Percentiles rank a stretch among this genome's conserved stretches.
phyloP scores from a whole-genome alignment of 1,140 invertebrate genomes.

The Coenobita brevimanus region DNA sequence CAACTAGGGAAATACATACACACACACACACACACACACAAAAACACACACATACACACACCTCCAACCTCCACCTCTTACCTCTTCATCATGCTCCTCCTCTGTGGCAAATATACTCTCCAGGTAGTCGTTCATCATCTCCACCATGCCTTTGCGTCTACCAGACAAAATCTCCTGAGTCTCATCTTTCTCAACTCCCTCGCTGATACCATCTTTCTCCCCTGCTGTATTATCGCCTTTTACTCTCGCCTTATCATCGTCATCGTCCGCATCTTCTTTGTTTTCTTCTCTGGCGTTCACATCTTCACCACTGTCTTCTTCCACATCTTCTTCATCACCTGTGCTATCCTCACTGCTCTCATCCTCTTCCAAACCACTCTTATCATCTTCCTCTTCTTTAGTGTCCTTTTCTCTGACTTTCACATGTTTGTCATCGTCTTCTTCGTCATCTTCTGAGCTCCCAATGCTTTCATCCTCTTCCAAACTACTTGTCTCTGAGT shows the following conservation, averaged over 20 bases:
- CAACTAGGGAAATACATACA: too few species aligned
- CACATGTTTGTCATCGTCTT: too few species aligned
- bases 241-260: not conserved
- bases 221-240: not conserved
- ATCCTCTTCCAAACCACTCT: not conserved
- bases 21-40: too few species aligned
- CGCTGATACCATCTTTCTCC: not conserved
- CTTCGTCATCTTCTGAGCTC: too few species aligned
- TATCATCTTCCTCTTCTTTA: not conserved
- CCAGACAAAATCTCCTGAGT: too few species aligned
- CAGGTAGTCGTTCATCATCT: slow-evolving; percentile 41
- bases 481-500: too few species aligned
- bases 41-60: too few species aligned
- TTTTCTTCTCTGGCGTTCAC: not conserved
- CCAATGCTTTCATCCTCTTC: too few species aligned
- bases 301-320: not conserved
- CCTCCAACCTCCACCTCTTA: too few species aligned
- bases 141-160: slow-evolving; percentile 34
- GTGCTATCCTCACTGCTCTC: not conserved
- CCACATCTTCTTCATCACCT: not conserved
- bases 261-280: not conserved
- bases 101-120: slow-evolving; percentile 51
- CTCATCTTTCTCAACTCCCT: not conserved
- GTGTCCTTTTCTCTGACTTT: not conserved
- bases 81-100: slow-evolving; percentile 56